Percentiles rank a stretch among this genome's conserved stretches.
phyloP scores from a whole-genome alignment of 1,140 invertebrate genomes.

The Drosophila nasuta region DNA sequence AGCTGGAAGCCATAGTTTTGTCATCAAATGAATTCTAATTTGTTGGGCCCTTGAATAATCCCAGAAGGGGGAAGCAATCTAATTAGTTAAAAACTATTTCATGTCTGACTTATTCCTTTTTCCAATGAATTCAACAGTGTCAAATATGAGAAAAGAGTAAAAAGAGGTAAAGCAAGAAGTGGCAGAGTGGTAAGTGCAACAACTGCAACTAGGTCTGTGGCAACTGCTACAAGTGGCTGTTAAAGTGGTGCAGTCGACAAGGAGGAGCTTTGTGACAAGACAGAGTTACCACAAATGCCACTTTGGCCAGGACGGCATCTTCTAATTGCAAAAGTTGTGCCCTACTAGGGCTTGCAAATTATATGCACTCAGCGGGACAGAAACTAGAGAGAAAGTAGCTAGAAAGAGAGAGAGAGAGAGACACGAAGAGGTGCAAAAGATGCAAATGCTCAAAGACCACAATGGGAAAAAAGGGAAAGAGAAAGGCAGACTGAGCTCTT shows the following conservation, averaged over 20 bases:
- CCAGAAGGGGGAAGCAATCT: not conserved
- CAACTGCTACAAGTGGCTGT: slow-evolving; percentile 35
- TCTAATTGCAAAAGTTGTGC: slow-evolving; percentile 74
- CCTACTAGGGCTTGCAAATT: slow-evolving; percentile 51
- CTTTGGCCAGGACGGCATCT: slow-evolving; percentile 59
- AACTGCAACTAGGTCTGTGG: not conserved
- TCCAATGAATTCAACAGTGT: not conserved
- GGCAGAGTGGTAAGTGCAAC: not conserved
- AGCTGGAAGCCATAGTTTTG: too few species aligned
- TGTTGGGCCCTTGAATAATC: not conserved
- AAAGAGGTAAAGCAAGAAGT: not conserved
- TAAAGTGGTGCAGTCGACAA: slow-evolving; percentile 21
- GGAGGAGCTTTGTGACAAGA: slow-evolving; percentile 49
- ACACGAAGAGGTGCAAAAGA: slow-evolving; percentile 31
- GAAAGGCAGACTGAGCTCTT: not conserved
- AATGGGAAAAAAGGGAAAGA: not conserved
- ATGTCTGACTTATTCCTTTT: not conserved
- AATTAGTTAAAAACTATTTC: not conserved
- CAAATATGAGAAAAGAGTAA: not conserved
- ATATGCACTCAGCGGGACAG: slow-evolving; percentile 60
- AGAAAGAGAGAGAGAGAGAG: slow-evolving; percentile 16
- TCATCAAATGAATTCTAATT: too few species aligned
- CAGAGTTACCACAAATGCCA: slow-evolving; percentile 41
- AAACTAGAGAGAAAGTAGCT: slow-evolving; percentile 2
- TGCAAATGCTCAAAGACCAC: slow-evolving; percentile 12